A percentile compares a stretch with the other conserved stretches of the same genome.
These are phyloP conservation scores for Minunthozetes semirufus DNA, from an alignment of 2,888 invertebrate genomes.

Conservation along the genomic window DNA sequence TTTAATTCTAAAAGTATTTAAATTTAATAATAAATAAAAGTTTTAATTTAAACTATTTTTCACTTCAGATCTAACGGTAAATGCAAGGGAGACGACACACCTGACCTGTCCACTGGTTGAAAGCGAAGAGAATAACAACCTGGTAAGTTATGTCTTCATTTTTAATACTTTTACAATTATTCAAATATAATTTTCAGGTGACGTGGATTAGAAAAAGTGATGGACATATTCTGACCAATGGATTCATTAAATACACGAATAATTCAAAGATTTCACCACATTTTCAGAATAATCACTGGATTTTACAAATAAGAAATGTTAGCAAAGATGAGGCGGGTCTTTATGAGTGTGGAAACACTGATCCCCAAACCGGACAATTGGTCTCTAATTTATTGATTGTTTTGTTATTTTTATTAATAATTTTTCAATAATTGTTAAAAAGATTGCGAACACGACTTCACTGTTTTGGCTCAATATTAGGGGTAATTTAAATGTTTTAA, in stretches of 20 bases:
- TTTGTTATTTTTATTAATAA: background rate
- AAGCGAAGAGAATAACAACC: background rate
- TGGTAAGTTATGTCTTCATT: too few relatives aligned
- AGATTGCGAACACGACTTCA: background rate
- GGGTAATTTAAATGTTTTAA: background rate
- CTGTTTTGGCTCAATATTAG: background rate
- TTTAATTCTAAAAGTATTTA: too few relatives aligned
- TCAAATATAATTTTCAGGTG: background rate
- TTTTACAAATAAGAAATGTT: background rate
- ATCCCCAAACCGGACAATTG: background rate
- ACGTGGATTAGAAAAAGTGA: slow-evolving; percentile 9
- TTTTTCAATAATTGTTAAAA: background rate
- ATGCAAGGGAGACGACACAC: background rate
- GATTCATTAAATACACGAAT: background rate
- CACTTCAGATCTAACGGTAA: background rate
- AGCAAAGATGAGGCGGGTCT: background rate
- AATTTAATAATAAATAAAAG: too few relatives aligned
- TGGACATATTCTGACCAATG: background rate
- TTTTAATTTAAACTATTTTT: too few relatives aligned
- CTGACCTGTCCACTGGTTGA: background rate
- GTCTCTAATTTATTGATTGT: background rate
- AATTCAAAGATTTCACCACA: background rate
- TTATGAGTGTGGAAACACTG: background rate
- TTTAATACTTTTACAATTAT: too few relatives aligned
- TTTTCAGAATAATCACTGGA: background rate